Evolutionary conservation across 1,140 invertebrate genomes (phyloP), one percentile per base, ranked within the genome.

Genomic region (Drosophila ananassae): DNA sequence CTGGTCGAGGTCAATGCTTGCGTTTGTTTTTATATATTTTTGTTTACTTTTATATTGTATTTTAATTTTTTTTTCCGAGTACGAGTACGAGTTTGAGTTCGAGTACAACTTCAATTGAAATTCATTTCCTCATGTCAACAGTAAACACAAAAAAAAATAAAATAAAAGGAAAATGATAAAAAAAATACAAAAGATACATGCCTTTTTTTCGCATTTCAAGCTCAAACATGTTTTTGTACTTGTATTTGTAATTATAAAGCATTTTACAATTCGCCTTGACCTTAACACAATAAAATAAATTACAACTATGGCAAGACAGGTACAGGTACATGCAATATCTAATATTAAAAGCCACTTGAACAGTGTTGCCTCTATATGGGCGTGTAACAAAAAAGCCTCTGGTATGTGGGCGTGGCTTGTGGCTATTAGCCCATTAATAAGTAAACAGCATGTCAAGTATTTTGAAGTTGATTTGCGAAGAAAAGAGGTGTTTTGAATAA

Each of bases 271-370:
- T 79, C 56, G 63, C 87, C 87, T 90, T 90, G 87, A 90, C 87
- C 87, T 90, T 90, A 90, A 83, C 87, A 87, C 82, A 83, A 90
- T 87, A 90, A 90, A 85, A 89, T 69, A 77, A 89, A 89, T 87
- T 77, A 89, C 82, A 69, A 72, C 77, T 77, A 83, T 66, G 76
- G 80, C 82, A 75, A 59, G 63, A 50, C 30, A 56, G 28, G 24
- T 52, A 9, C 47, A 39, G 12, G 25, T 10, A 47, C 21, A 22
- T 46, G 7, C 13, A 21, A 44, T 5, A 44, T 17, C 41, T 17
- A 44, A 44, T 17, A 44, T 21, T 21, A 44, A 41, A 41, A 41
- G 28, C 13, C 50, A 46, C 8, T 69, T 44, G 24, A 54, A 55
- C 17, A 57, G 7, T 28, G 25, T 28, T 28, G 25, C 25, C 25